phyloP scores from a whole-genome alignment of 2,113 vertebrate species.

The Percina caprodes region DNA sequence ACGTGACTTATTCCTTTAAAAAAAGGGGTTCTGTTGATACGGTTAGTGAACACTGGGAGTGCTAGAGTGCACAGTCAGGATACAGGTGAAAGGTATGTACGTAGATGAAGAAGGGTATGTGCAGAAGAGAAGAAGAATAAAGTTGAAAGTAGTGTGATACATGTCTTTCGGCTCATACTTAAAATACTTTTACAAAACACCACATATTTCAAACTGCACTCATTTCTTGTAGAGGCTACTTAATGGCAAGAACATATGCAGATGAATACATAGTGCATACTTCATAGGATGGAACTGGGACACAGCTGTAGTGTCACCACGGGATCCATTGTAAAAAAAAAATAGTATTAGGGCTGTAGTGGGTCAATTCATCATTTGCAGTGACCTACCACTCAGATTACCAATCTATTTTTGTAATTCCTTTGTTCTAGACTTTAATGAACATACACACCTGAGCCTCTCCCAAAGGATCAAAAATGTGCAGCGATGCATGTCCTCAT shows the following conservation, averaged over 20 bases:
- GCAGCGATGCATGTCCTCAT: conserved; percentile 12
- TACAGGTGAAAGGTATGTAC: no score
- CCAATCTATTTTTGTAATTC: conserved; percentile 13
- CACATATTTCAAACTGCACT: neutral
- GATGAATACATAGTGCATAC: conserved; percentile 10
- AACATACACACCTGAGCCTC: neutral
- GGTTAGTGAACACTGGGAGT: no score
- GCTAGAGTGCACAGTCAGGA: no score
- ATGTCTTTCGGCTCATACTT: no score
- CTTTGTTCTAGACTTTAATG: conserved; percentile 25
- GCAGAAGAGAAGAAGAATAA: no score
- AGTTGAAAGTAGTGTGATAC: no score
- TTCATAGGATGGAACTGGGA: conserved; percentile 39
- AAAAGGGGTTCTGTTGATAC: no score
- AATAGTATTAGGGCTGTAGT: neutral
- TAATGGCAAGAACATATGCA: neutral
- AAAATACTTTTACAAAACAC: no score
- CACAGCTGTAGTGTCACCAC: conserved; percentile 18
- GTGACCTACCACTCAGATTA: conserved; percentile 39
- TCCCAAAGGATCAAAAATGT: conserved; percentile 13
- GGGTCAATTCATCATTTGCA: conserved; percentile 44
- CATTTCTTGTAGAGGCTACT: neutral
- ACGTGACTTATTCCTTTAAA: no score
- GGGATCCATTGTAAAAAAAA: conserved; percentile 12
- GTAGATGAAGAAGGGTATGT: no score